These are phyloP conservation scores for Lutraria lutraria DNA, from an alignment of 2,888 invertebrate genomes.

Conservation along the genomic window DNA sequence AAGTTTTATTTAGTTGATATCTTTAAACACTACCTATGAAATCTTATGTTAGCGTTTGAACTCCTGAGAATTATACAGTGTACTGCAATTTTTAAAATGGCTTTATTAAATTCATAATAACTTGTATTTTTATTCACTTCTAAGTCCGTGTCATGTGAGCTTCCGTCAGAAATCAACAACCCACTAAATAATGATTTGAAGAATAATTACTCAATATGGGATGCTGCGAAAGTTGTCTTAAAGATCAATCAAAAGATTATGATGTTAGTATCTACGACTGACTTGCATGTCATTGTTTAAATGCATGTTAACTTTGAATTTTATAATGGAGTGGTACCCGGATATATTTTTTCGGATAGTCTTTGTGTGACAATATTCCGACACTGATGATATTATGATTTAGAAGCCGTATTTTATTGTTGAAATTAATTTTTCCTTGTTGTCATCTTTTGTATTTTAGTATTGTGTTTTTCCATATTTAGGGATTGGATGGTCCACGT, in stretches of 20 bases:
- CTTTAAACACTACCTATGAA: too few relatives aligned
- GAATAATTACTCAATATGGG: slow-evolving; percentile 58
- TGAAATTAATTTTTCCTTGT: not conserved
- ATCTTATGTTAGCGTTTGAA: too few relatives aligned
- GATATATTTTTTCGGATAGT: slow-evolving; percentile 11
- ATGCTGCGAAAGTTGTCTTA: slow-evolving; percentile 68
- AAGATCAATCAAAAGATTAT: slow-evolving; percentile 38
- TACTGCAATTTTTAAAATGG: too few relatives aligned
- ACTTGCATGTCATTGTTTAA: not conserved
- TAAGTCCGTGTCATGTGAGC: slow-evolving; percentile 17
- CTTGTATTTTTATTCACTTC: not conserved
- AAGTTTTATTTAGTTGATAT: too few relatives aligned
- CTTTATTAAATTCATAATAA: too few relatives aligned
- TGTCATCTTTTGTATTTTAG: too few relatives aligned
- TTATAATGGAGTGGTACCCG: slow-evolving; percentile 9
- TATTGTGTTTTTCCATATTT: not conserved
- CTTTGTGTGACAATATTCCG: not conserved
- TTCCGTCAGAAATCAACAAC: slow-evolving; percentile 55
- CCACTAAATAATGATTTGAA: slow-evolving; percentile 27
- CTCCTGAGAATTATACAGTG: too few relatives aligned
- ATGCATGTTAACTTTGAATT: not conserved
- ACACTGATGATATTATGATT: not conserved
- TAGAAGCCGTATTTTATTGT: not conserved
- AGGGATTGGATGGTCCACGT: slow-evolving; percentile 49
- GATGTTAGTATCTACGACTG: slow-evolving; percentile 39